Evolutionary conservation across 2,888 invertebrate species (phyloP), one percentile per base, ranked within the genome.

Genomic region (Carcina quercana): DNA sequence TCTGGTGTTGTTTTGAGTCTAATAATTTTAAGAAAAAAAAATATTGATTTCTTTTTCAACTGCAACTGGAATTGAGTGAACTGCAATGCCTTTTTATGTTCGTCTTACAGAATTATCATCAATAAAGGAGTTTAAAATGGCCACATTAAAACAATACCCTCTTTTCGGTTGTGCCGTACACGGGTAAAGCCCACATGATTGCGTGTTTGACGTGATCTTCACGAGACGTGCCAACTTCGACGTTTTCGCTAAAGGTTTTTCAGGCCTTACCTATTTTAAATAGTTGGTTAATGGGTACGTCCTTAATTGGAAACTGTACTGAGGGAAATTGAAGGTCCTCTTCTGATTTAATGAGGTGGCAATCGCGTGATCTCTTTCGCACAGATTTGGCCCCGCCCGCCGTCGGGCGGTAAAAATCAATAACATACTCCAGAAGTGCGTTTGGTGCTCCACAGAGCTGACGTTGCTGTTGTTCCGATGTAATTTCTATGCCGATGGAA

Each of bases 351-450:
- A 80, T 78, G 73, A 74, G 66, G 61, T 59, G 66, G 69, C 70
- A 61, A 78, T 80, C 65, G 76, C 62, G 74, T 74, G 78, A 76
- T 83, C 82, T 71, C 79, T 79, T 70, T 82, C 80, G 71, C 80
- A 74, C 82, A 65, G 69, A 67, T 72, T 75, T 71, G 59, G 66
- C 78, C 47, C 70, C 83, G 74, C 83, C 24, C 24, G 71, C 83
- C 69, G 71, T 56, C 76, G 68, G 75, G 80, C 78, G 79, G 65
- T 72, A 69, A 76, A 83, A 83, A 83, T 83, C 83, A 79, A 83
- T 83, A 83, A 80, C 69, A 68, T 64, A 72, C 71, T 72, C 61
- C 80, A 82, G 80, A 80, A 80, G 72, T 79, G 75, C 71, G 74
- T 78, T 79, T 67, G 69, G 66, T 79, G 70, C 70, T 68, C 67